Evolutionary conservation across 2,888 invertebrate genomes (phyloP), one percentile per base, ranked within the genome.

Genomic region (Ceriagrion tenellum): DNA sequence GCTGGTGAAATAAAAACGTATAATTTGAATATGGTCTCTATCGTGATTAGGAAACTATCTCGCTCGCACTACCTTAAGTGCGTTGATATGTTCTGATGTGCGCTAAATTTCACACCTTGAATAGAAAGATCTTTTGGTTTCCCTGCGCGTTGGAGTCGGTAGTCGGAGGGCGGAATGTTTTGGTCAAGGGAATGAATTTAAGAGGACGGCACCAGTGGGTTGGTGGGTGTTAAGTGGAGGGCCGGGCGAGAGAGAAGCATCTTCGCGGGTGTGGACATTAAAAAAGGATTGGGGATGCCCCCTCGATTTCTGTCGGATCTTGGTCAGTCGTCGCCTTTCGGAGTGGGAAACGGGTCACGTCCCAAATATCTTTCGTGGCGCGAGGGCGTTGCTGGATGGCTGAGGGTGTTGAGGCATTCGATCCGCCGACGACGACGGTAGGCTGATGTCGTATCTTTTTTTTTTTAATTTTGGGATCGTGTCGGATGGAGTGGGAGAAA

Each of bases 291-390:
- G 81, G 81, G 35, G 81, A 81, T 81, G 81, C 81, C 81, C 13
- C 35, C 81, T 81, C 81, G 81, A 81, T 81, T 81, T 81, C 81
- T 35, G 81, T 81, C 81, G 89, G 59, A 59, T 59, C 35, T 91
- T 91, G 91, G 91, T 69, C 47, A 93, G 93, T 93, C 69, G 91
- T 59, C 35, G 69, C 30, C 13, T 13, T 35, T 18, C 2, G 59
- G 13, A 2, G 3, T 2, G 1, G 20, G 16, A 93, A 93, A 93
- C 69, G 93, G 93, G 93, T 93, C 93, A 93, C 74, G 93, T 93
- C 69, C 93, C 93, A 93, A 93, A 93, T 93, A 93, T 93, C 26
- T 93, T 20, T 69, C 26, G 47, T 4, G 47, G 47, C 35, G 69
- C 47, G 93, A 40, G 55, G 93, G 93, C 90, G 55, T 18, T 18